Base-by-base conservation (phyloP, 2,888 invertebrate genomes). In the Caenorhabditis sp. region DNA sequence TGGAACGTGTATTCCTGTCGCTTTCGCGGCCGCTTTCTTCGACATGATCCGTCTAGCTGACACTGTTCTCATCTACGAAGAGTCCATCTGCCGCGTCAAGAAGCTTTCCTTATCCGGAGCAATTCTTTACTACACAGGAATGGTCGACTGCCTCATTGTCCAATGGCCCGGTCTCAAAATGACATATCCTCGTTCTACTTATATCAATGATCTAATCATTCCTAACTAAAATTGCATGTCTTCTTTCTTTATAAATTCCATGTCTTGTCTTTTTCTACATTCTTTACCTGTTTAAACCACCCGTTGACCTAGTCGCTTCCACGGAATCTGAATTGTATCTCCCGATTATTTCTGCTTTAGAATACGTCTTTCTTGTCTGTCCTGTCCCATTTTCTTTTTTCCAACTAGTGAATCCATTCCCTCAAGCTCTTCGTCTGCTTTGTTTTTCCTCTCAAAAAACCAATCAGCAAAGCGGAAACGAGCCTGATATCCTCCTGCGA, bases 1-100 rank as follows among this genome's bases (percentile, higher is more conserved):
- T 45, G 97, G 97, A 7, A 97, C 96, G 6, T 97, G 98, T 90
- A 92, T 99, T 73, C 98, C 98, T 3, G 91, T 96, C 63, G 95
- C 95, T 91, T 84, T 93, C 62, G 92, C 93, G 61, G 93, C 93
- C 15, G 94, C 94, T 89, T 50, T 95, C 0, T 91, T 93, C 81
- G 84, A 85, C 50, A 66, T 86, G 46, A 52, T 89, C 89, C 96
- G 79, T 86, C 56, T 83, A 5, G 32, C 41, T 4, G 81, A 81
- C 56, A 83, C 79, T 17, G 63, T 70, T 88, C 94, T 96, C 71
- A 92, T 97, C 61, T 99, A 95, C 90, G 92, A 98, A 55, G 98
- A 99, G 90, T 98, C 97, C 89, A 93, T 95, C 87, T 99, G 98
- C 89, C 92, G 99, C 85, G 96, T 97, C 0, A 92, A 93, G 84